Base-by-base conservation (phyloP, 2,113 vertebrate genomes). In the Sander lucioperca region DNA sequence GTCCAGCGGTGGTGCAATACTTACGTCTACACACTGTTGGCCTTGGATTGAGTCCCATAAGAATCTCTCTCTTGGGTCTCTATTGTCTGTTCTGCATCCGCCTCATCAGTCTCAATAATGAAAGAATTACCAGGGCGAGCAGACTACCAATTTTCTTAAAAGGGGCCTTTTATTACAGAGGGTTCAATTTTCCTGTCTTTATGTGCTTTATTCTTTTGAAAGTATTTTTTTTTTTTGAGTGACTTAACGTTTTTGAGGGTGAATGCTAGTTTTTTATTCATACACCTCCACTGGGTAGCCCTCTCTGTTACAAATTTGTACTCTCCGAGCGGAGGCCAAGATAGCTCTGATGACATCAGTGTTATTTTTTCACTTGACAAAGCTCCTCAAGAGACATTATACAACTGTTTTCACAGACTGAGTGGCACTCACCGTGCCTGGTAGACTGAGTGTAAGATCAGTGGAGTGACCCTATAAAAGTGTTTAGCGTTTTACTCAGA, bases 1-100 rank as follows among this genome's bases (percentile, higher is more conserved):
- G 19, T 61, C 19, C 25, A 68, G 33, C 0, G 25, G 30, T 11
- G 5, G 18, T 23, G 39, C 56, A 64, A 13, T 11, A 23, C 48
- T 79, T 21, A 73, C 36, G 80, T 71, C 10, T 21, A 68, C n/a
- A 57, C 50, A 23, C 43, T 61, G 1, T 12, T 3, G 68, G 74
- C 68, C 80, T 82, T 69, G 65, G 45, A 72, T 18, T 30, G 78
- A 84, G 58, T 86, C 83, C 71, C 74, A 15, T 6, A 63, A 74
- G 64, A 80, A 16, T 7, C 16, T 33, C 62, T 83, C 66, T 56
- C 73, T 43, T 15, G 70, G 50, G 56, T 53, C n/a, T 80, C 65
- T 39, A 16, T 51, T 43, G 72, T 39, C 47, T 39, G 56, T 36
- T 79, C 39, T 79, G 23, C 50, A 33, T 74, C 71, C 18, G 59